phyloP scores from a whole-genome alignment of 2,888 invertebrate genomes.

The Yponomeuta malinellus region DNA sequence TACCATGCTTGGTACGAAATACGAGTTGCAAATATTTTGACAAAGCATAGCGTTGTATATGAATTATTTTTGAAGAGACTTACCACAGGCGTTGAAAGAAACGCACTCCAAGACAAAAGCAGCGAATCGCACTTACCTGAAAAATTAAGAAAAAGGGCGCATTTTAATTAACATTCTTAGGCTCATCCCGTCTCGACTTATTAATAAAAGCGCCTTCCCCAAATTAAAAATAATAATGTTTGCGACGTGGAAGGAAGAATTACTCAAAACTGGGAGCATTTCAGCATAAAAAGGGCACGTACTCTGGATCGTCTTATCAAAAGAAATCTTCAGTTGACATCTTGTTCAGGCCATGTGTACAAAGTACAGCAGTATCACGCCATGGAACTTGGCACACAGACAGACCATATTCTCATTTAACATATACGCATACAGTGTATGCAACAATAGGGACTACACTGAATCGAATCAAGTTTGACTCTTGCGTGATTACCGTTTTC shows the following conservation, averaged over 20 bases:
- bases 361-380: too few relatives aligned
- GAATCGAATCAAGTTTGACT: too few relatives aligned
- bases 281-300: background rate
- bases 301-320: background rate
- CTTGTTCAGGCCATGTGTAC: background rate
- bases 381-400: too few relatives aligned
- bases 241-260: constrained; percentile 32
- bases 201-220: constrained; percentile 62
- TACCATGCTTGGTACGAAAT: too few relatives aligned
- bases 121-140: constrained; percentile 65
- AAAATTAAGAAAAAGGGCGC: constrained; percentile 51
- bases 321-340: background rate
- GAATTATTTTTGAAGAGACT: background rate
- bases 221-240: constrained; percentile 74
- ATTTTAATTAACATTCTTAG: constrained; percentile 69
- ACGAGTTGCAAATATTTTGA: too few relatives aligned
- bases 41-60: too few relatives aligned
- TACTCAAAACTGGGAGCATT: background rate
- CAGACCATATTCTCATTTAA: too few relatives aligned
- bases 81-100: background rate
- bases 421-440: too few relatives aligned
- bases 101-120: constrained; percentile 29
- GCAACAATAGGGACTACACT: too few relatives aligned
- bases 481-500: too few relatives aligned
- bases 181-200: constrained; percentile 57